Base-by-base conservation (phyloP, 2,113 vertebrate species). In the Acanthisitta chloris region DNA sequence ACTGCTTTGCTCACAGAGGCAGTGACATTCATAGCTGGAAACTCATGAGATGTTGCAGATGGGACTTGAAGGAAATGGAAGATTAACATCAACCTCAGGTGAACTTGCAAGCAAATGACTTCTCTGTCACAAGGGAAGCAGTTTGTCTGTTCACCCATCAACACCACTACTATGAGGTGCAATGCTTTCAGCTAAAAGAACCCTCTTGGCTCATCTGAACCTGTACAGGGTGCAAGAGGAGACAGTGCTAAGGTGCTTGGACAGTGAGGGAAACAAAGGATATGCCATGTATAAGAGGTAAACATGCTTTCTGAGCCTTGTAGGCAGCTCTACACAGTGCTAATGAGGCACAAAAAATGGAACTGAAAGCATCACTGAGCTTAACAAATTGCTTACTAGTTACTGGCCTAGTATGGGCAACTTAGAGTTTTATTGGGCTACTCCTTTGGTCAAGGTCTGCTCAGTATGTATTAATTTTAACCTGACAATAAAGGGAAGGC, bases 401-500 rank as follows among this genome's bases (percentile, higher is more conserved):
- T 95, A 90, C 86, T 94, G 54, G 64, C 43, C 46, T 46, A 78
- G 46, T 73, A 23, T 73, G 62, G 92, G 76, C 78, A 94, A 88
- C 83, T 91, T 74, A 31, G 13, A 16, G 24, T 76, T 93, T 96
- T 91, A 91, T 28, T 57, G 58, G 81, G 69, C 86, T 89, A 81
- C 72, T 95, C 88, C 91, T 88, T 90, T 90, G 67, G 71, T 91
- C 78, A 93, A 86, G 65, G 71, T 86, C 79, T 86, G 54, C 24
- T 91, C 4, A 3, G 58, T 88, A 94, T 71, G 54, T 81, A 78
- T 86, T 89, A 80, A 93, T 95, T 96, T 94, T 91, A 90, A 81
- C 86, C 61, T 48, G 49, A 83, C 69, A 83, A 92, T 90, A 95
- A 95, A 95, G 17, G 70, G 64, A 66, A 94, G 51, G 59, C 58